Evolutionary conservation across 1,140 invertebrate species (phyloP), one percentile per base, ranked within the genome.

Genomic region (Thaumatotibia leucotreta): DNA sequence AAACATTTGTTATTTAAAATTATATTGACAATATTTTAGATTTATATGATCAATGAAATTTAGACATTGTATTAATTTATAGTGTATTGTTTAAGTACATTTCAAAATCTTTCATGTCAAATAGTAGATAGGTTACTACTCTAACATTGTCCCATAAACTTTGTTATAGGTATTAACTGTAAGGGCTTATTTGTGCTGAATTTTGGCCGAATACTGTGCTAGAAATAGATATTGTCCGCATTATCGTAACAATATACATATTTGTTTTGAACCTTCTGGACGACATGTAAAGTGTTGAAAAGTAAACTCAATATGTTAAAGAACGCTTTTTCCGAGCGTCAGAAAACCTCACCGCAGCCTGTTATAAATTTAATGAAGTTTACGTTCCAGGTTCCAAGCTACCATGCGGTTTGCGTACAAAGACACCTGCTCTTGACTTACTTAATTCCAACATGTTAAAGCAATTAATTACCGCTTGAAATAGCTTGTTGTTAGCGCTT

Each of bases 351-450:
- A 27, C 11, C 52, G 1, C 27, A 29, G 24, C n/a, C 6, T 58
- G 52, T 58, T 58, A 58, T 58, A 58, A 58, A 58, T 58, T 31
- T 58, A 58, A 58, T 58, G 52, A 58, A 58, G 52, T 58, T 58
- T 58, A 8, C 52, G 52, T 58, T 58, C 52, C 50, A 39, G n/a
- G n/a, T 14, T n/a, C 39, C 27, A 4, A 2, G 39, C 4, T 45
- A 8, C 39, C 39, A 14, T 17, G 52, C 14, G 52, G 52, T 58
- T 27, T 27, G 23, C 27, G 27, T 58, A 58, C 52, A 54, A 54
- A 54, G 50, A 54, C 50, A 54, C 52, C 52, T 58, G 52, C 52
- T 24, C 52, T 58, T 58, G 52, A 31, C 52, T 58, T 58, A 58
- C 52, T 58, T 58, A 58, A 58, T 58, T 58, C 17, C 24, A 58